Base-by-base conservation (phyloP, 2,797 vertebrate species). In the Pygocentrus nattereri region DNA sequence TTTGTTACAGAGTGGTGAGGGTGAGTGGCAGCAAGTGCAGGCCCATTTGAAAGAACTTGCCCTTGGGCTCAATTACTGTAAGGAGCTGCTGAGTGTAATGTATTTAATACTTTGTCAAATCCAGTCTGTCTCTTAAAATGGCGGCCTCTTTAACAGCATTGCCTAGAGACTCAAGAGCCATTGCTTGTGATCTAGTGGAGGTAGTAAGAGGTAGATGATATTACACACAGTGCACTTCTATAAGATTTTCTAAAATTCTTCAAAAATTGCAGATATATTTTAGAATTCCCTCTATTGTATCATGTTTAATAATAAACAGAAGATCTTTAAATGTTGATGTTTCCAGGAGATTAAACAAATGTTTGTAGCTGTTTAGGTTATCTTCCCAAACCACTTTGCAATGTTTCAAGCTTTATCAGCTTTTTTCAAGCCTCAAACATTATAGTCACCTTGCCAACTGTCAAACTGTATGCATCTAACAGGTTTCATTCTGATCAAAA, bases 71-170 rank as follows among this genome's bases (percentile, higher is more conserved):
- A 80, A 80, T 82, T 79, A 81, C 64, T 73, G 27, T 75, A 86
- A 82, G 72, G 81, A 67, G 16, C 75, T 80, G 84, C 58, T 76
- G 56, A 72, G 84, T 79, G 64, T 67, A 59, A 49, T 62, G 79
- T 76, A 82, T 79, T 77, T 69, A 88, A 77, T 84, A 76, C 70
- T 88, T 86, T 88, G 85, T 88, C 86, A 88, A 85, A 88, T 81
- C 54, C 38, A 68, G 74, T 78, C 44, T 80, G 65, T 34, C 71
- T 85, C 85, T 38, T 80, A 65, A 87, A 88, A 83, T 85, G 80
- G 74, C 65, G 75, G 70, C 84, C 70, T 85, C 78, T 88, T 74
- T 90, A 87, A 84, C 83, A 54, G 67, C 41, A 74, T 76, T 31
- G 79, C 81, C 82, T 67, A 31, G 41, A 84, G 83, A 80, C 65